Conservation (phyloP, 2,888 invertebrate species). For the Eupithecia centaureata region DNA sequence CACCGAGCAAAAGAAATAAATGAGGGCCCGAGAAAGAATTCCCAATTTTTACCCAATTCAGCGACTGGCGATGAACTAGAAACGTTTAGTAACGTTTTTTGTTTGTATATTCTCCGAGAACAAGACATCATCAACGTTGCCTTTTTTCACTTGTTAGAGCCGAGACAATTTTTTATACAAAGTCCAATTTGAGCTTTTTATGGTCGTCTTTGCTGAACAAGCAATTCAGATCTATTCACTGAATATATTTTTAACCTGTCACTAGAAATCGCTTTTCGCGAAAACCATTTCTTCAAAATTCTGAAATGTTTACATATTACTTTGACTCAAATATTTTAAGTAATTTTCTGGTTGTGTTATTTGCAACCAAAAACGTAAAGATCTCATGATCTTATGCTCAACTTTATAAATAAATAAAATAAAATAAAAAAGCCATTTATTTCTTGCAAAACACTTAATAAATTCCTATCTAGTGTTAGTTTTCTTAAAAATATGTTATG, state of each 20-base stretch:
- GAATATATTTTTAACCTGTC: not conserved
- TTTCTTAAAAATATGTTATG: too few species aligned
- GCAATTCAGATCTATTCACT: conserved; percentile 1
- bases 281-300: not conserved
- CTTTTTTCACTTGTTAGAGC: conserved; percentile 17
- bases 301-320: not conserved
- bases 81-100: conserved; percentile 19
- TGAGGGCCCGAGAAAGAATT: conserved; percentile 3
- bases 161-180: conserved; percentile 20
- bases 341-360: not conserved
- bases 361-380: not conserved
- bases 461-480: too few species aligned
- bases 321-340: not conserved
- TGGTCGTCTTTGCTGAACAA: conserved; percentile 4
- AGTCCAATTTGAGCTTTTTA: conserved; percentile 15
- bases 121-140: conserved; percentile 26
- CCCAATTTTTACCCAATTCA: conserved; percentile 4
- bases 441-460: too few species aligned
- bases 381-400: not conserved
- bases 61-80: conserved; percentile 13
- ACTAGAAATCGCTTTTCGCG: not conserved
- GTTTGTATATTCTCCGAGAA: conserved; percentile 22
- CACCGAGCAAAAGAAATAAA: conserved; percentile 16
- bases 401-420: too few species aligned
- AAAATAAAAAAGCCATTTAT: too few species aligned